These are phyloP conservation scores for Hypomecis atomaria DNA, from an alignment of 2,888 invertebrate species.

Conservation along the genomic window DNA sequence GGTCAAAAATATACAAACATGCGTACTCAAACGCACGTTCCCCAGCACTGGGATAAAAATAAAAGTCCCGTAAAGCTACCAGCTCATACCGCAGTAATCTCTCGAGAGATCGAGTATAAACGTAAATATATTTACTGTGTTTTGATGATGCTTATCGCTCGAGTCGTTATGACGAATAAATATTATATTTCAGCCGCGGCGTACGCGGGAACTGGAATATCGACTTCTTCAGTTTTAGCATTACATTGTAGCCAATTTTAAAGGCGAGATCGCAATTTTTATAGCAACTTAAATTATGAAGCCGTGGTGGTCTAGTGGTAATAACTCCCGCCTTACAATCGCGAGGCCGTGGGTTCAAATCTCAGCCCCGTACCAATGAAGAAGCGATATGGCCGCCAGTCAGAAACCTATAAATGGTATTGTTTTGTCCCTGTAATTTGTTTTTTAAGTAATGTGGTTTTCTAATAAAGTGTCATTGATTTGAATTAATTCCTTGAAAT, in stretches of 20 bases:
- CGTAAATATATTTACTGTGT: conserved; percentile 34
- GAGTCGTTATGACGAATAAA: conserved; percentile 32
- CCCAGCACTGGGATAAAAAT: not conserved
- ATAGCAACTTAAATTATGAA: too few relatives aligned
- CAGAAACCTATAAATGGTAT: too few relatives aligned
- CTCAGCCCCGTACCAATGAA: too few relatives aligned
- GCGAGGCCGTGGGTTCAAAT: too few relatives aligned
- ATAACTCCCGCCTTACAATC: too few relatives aligned
- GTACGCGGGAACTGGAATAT: conserved; percentile 7
- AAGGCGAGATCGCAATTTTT: too few relatives aligned
- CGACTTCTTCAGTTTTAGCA: conserved; percentile 2
- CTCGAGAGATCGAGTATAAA: conserved; percentile 30
- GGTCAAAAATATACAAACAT: not conserved
- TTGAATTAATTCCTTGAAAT: too few relatives aligned
- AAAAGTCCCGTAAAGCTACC: not conserved
- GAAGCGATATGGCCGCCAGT: too few relatives aligned
- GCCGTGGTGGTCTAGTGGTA: too few relatives aligned
- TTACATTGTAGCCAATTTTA: not conserved
- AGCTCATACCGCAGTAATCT: conserved; percentile 15
- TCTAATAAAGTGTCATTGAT: too few relatives aligned
- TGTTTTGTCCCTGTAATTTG: too few relatives aligned
- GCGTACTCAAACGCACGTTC: not conserved
- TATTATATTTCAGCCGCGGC: conserved; percentile 22
- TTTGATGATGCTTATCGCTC: conserved; percentile 30
- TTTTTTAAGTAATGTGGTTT: too few relatives aligned